Evolutionary conservation across 2,888 invertebrate species (phyloP), one percentile per base, ranked within the genome.

Genomic region (Bruchidius siliquastri): DNA sequence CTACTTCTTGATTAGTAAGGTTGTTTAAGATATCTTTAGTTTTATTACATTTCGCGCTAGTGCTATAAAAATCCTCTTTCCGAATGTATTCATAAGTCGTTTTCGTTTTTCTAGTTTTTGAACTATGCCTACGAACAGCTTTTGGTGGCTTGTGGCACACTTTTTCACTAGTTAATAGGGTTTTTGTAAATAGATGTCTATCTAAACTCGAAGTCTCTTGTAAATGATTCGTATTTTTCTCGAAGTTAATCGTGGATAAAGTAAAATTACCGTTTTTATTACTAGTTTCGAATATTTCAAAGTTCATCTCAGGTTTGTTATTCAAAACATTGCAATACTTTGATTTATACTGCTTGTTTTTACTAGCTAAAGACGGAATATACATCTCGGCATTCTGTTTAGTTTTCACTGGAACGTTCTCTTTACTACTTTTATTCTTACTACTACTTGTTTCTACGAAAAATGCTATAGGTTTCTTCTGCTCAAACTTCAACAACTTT

Each of bases 71-170:
- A 74, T 87, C 86, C 32, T 86, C 86, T 74, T 86, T 87, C 72
- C 82, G 82, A n/a, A 87, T 82, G 74, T 87, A 87, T 73, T 87
- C 86, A 76, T 87, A 87, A 0, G 83, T 82, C 0, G 84, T 86
- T 76, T 84, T 84, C 3, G 82, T 81, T 75, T 84, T 85, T 70
- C 84, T 78, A 2, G 79, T 81, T 78, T 85, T 86, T 21, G 92
- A 92, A 2, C 92, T 91, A 10, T 92, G 91, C 68, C 92, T 87
- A 72, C 92, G 89, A 0, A 91, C 89, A 0, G 92, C 92, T 83
- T 93, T 92, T 0, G 93, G 93, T 0, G 93, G 93, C 80, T 93
- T 93, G 79, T 93, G 93, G 0, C 91, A 91, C 0, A 93, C 91
- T 81, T 85, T 85, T 73, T 86, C 85, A 66, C 81, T 79, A 1